Conservation (phyloP, 2,888 invertebrate genomes). For the Euphydryas editha region DNA sequence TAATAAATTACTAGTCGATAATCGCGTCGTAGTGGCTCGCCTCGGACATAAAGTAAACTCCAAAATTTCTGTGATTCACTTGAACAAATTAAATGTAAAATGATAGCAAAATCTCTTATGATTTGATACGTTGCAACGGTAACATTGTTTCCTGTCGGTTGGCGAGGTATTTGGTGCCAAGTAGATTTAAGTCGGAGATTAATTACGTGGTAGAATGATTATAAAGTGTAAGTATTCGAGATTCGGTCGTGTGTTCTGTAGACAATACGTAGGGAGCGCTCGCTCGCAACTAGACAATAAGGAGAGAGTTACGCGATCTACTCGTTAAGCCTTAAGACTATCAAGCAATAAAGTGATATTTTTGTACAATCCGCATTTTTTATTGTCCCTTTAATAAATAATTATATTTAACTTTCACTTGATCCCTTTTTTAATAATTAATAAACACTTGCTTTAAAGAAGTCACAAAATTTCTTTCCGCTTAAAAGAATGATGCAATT, state of each 20-base stretch:
- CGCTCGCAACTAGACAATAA: slow-evolving; percentile 36
- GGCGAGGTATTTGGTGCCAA: slow-evolving; percentile 47
- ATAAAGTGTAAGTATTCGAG: neutral
- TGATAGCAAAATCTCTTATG: neutral
- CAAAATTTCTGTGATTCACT: slow-evolving; percentile 33
- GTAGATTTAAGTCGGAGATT: slow-evolving; percentile 45
- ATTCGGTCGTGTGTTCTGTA: neutral
- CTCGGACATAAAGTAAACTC: slow-evolving; percentile 18
- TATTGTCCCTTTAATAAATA: slow-evolving; percentile 3
- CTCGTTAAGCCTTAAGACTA: slow-evolving; percentile 40
- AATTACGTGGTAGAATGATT: neutral
- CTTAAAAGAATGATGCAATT: no score
- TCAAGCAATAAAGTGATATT: slow-evolving; percentile 51
- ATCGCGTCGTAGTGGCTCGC: neutral
- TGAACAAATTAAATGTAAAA: neutral
- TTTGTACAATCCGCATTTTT: slow-evolving; percentile 42
- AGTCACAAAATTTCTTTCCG: no score
- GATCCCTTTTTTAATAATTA: no score
- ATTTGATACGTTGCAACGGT: slow-evolving; percentile 9
- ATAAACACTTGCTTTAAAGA: no score
- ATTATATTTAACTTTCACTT: neutral
- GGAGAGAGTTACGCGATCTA: slow-evolving; percentile 11
- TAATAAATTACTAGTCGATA: neutral
- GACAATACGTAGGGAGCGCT: slow-evolving; percentile 8
- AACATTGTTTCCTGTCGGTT: slow-evolving; percentile 28